Evolutionary conservation across 2,113 vertebrate species (phyloP).

Genomic region (Solenodon paradoxus): DNA sequence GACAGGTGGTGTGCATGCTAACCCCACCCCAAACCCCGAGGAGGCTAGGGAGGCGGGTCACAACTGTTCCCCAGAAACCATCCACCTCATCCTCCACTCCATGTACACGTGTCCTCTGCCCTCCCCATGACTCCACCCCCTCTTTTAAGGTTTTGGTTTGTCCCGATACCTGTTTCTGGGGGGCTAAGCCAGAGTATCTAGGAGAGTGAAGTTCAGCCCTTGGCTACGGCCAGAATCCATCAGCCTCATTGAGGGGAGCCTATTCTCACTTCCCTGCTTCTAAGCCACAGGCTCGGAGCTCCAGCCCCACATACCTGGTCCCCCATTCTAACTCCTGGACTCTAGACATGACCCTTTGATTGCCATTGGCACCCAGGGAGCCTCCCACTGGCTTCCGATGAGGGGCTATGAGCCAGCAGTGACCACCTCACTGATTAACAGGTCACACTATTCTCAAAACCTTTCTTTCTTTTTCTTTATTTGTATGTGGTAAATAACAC

Average conservation of each 20-base stretch:
- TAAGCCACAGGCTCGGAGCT: not conserved
- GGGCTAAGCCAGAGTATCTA: not conserved
- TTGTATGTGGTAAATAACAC: not conserved
- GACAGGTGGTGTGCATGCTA: fast-evolving
- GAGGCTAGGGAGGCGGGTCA: not conserved
- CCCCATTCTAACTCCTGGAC: not conserved
- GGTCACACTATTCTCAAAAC: not conserved
- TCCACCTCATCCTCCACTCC: not conserved
- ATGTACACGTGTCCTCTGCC: fast-evolving
- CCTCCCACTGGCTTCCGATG: not conserved
- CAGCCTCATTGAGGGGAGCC: not conserved
- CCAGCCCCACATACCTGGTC: not conserved
- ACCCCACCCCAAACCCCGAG: not conserved
- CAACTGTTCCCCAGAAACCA: not conserved
- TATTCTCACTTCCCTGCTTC: not conserved
- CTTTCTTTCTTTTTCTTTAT: not conserved
- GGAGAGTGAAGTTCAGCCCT: not conserved
- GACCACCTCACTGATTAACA: not conserved
- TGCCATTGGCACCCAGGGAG: no score
- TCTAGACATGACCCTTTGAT: no score
- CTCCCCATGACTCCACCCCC: no score
- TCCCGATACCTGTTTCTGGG: not conserved
- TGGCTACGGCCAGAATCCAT: not conserved
- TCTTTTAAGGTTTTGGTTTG: not conserved
- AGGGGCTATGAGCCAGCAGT: no score